Evolutionary conservation across 2,113 vertebrate genomes (phyloP).

Genomic region (Eurypyga helias): DNA sequence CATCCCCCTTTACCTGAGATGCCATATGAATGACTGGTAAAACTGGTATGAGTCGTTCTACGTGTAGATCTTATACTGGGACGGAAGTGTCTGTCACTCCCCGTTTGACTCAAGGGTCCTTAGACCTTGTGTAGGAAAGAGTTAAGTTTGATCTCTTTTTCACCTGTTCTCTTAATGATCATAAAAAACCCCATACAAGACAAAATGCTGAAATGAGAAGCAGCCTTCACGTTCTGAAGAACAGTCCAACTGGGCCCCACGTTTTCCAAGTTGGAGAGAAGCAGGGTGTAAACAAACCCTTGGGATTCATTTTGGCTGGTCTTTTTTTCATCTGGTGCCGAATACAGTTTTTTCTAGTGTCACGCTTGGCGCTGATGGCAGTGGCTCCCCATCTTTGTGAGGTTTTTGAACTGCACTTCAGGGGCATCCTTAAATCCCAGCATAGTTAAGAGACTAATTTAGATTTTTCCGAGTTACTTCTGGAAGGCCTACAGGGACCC

Average conservation of each 20-base stretch:
- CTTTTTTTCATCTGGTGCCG: rapidly evolving
- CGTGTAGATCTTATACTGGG: background rate
- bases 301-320: rapidly evolving
- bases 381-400: background rate
- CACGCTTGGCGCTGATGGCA: background rate
- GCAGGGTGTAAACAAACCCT: background rate
- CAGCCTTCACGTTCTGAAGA: background rate
- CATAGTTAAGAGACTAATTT: background rate
- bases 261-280: background rate
- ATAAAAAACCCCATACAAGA: rapidly evolving
- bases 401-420: background rate
- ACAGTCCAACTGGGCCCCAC: rapidly evolving
- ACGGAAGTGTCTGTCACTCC: background rate
- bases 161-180: background rate
- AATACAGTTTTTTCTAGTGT: background rate
- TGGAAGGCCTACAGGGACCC: background rate
- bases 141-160: background rate
- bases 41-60: background rate
- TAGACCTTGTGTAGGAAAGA: background rate
- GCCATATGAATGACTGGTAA: background rate
- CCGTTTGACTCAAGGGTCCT: background rate
- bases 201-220: background rate
- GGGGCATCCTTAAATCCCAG: conserved; percentile 13
- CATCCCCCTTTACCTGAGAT: background rate
- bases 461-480: conserved; percentile 6